Base-by-base conservation (phyloP, 2,888 invertebrate genomes). In the Trissolcus japonicus region DNA sequence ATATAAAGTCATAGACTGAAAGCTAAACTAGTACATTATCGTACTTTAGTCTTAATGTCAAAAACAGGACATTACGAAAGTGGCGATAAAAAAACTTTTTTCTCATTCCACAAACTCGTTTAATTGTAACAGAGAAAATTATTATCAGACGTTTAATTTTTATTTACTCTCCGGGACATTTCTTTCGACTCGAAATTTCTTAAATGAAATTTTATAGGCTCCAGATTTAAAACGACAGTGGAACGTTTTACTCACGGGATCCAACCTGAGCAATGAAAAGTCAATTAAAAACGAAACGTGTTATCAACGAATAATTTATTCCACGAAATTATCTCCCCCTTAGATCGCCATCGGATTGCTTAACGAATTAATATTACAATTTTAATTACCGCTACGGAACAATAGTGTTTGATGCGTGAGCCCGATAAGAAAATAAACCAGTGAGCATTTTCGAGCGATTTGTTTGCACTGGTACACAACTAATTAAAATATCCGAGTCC, bases 401-500 rank as follows among this genome's bases (percentile, higher is more conserved):
- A 60, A 57, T 50, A 48, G 35, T 46, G 1, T 4, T 21, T 50
- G 75, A 76, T 76, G 63, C 55, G 35, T 7, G 25, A 35, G 35
- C 35, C 2, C 2, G 35, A 35, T 35, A 35, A 35, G 9, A 35
- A 35, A 11, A 35, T 11, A 35, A 35, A 35, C 35, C 35, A 11
- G 35, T 35, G 35, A 35, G 35, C 35, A 35, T 35, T 35, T 60
- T 59, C 53, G 29, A 65, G 41, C 54, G 55, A 43, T 50, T 55
- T 65, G 75, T 75, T 68, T 69, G 65, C 55, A 69, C 75, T 63
- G 62, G 41, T 51, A 51, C 56, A 16, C 9, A 21, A 43, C 65
- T 69, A 75, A 75, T 75, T 75, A 75, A 75, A 69, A 69, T 69
- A 75, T 75, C 55, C 50, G 35, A 55, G 48, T 68, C 50, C 53